Base-by-base conservation (phyloP, 2,113 vertebrate genomes). In the Halichoerus grypus region DNA sequence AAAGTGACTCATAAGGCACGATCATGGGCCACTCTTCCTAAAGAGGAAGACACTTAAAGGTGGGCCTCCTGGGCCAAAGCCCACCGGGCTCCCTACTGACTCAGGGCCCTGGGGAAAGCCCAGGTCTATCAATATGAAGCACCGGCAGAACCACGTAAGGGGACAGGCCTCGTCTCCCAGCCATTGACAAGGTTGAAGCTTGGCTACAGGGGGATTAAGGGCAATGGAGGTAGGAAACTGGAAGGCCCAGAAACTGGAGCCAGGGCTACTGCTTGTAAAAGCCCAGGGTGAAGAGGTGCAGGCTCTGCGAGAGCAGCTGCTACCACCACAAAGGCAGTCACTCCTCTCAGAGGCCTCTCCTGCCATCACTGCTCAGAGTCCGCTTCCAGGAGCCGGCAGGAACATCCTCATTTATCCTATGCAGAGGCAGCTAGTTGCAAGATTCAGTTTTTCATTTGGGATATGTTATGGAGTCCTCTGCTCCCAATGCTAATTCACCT, bases 111-210 rank as follows among this genome's bases (percentile, higher is more conserved):
- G 4, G 81, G 88, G 82, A 76, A 94, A 65, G 33, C 31, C 93
- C 65, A 33, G 31, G 21, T 15, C 87, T 33, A 8, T 1, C 1
- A 49, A 22, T 0, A 1, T 6, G 31, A 36, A n/a, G 15, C 24
- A 19, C 2, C 36, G 55, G 51, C 76, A n/a, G 49, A 57, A 13
- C 31, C 11, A 53, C 22, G 33, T 26, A 4, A 39, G 15, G 28
- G 79, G 36, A n/a, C 24, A 89, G 79, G 65, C 3, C 53, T 79
- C 24, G 87, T 80, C 76, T 6, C 16, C 53, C n/a, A 74, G 90
- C 42, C 74, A 26, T 10, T 2, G 51, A 18, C 49, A 55, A 80
- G 55, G 53, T 0, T 3, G 3, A 15, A 51, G 72, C 36, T 53
- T 7, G 36, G 55, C 46, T 18, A 36, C 28, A 31, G 36, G 4